phyloP scores from a whole-genome alignment of 2,797 vertebrate species.

The Eulemur albifrons region DNA sequence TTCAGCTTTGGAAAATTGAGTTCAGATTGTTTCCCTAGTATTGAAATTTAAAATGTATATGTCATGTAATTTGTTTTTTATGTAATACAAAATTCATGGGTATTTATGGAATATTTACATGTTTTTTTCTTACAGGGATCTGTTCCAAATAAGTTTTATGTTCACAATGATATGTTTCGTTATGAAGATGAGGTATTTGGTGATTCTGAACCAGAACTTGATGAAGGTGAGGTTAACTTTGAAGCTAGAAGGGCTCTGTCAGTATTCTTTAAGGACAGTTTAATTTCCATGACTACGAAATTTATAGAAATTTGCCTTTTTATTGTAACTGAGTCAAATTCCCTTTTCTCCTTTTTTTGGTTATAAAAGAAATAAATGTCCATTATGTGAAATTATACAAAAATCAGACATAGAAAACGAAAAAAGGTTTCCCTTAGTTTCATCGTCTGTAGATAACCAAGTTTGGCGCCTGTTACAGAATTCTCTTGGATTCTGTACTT shows the following conservation, averaged over 20 bases:
- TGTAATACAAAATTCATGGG: background rate
- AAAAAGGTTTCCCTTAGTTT: background rate
- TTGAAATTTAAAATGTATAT: conserved; percentile 18
- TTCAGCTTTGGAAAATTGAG: conserved; percentile 6
- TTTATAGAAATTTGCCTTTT: background rate
- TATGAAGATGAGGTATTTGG: conserved; percentile 99
- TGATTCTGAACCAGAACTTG: conserved; percentile 97
- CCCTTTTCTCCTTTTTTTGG: background rate
- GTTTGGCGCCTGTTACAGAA: background rate
- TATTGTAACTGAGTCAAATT: background rate
- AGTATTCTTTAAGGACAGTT: background rate
- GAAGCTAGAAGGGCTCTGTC: conserved; percentile 59
- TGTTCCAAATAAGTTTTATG: conserved; percentile 99
- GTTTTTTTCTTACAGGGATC: conserved; percentile 89
- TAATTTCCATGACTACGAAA: background rate
- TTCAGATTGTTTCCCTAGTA: background rate
- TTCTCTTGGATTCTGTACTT: background rate
- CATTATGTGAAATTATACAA: conserved; percentile 28
- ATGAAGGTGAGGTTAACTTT: conserved; percentile 88
- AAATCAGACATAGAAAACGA: background rate
- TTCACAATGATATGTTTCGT: conserved; percentile 99
- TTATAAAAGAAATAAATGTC: background rate
- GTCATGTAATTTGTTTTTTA: conserved; percentile 7
- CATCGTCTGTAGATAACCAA: background rate
- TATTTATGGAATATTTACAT: background rate